phyloP scores from a whole-genome alignment of 2,797 vertebrate species.

The Amblyopsis hoosieri region DNA sequence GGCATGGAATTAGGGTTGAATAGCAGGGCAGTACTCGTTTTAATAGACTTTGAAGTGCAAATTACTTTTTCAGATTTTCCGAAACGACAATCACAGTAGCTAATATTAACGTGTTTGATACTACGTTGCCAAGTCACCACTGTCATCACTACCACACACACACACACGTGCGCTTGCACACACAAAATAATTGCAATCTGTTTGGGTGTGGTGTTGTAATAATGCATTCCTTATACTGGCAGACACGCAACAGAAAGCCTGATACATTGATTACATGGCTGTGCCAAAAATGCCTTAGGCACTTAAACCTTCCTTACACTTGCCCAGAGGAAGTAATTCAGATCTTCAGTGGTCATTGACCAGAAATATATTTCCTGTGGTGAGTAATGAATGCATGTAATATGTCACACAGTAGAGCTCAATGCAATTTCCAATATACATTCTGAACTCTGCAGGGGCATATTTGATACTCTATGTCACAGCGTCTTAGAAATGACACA shows the following conservation, averaged over 20 bases:
- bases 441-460: not conserved
- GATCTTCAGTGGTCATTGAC: slow-evolving; percentile 45
- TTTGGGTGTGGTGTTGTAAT: not conserved
- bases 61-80: not conserved
- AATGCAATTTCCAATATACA: not conserved
- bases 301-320: slow-evolving; percentile 32
- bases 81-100: no score
- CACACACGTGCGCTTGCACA: not conserved
- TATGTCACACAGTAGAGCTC: not conserved
- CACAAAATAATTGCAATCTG: slow-evolving; percentile 5
- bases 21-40: no score
- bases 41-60: not conserved
- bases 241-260: no score
- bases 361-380: slow-evolving; percentile 43
- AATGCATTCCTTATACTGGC: no score
- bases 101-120: not conserved
- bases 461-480: not conserved
- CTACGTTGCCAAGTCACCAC: slow-evolving; percentile 10
- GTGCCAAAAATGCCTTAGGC: slow-evolving; percentile 35
- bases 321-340: slow-evolving; percentile 22
- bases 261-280: slow-evolving; percentile 41
- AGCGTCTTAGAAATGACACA: not conserved
- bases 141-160: no score
- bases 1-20: no score
- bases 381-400: slow-evolving; percentile 27